Base-by-base conservation (phyloP, 1,140 invertebrate species). In the Neotoxoptera formosana region DNA sequence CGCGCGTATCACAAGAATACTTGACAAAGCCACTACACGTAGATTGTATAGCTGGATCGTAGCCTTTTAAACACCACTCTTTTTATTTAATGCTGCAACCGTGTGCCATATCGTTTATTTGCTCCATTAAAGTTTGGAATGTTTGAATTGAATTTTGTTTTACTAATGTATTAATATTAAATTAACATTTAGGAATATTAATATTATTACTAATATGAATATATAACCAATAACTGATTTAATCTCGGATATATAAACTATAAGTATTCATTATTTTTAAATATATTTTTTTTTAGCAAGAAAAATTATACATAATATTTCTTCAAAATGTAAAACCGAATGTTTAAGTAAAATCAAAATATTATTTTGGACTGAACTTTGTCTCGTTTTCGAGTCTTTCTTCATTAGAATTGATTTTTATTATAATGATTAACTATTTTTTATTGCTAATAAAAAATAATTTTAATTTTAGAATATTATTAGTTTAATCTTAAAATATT, bases 381-480 rank as follows among this genome's bases (percentile, higher is more conserved):
- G 60, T 17, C 60, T n/a, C 30, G n/a, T n/a, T n/a, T 76, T 20
- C 60, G n/a, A 11, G n/a, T n/a, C 14, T 76, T 76, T 76, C 14
- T 76, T 67, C 30, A 60, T 30, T 60, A 60, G 25, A n/a, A 67
- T n/a, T 67, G n/a, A 67, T 67, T 67, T 67, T 67, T 30, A 67
- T 67, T n/a, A n/a, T 17, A 67, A 67, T n/a, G 4, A 67, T 67
- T 17, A 67, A 67, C 17, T 14, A n/a, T n/a, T 67, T n/a, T 67
- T 67, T 67, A 67, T 67, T 30, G 30, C 8, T n/a, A 67, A 67
- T 67, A 67, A 67, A 14, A n/a, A 67, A 67, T 67, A 67, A 30
- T n/a, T 67, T 67, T n/a, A 67, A 67, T 67, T 67, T n/a, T 67
- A n/a, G 30, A 67, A 67, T 67, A 67, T n/a, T 67, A 67, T n/a